A percentile compares a stretch with the other conserved stretches of the same genome.
phyloP scores from a whole-genome alignment of 2,113 vertebrate genomes.

The Tyto alba region DNA sequence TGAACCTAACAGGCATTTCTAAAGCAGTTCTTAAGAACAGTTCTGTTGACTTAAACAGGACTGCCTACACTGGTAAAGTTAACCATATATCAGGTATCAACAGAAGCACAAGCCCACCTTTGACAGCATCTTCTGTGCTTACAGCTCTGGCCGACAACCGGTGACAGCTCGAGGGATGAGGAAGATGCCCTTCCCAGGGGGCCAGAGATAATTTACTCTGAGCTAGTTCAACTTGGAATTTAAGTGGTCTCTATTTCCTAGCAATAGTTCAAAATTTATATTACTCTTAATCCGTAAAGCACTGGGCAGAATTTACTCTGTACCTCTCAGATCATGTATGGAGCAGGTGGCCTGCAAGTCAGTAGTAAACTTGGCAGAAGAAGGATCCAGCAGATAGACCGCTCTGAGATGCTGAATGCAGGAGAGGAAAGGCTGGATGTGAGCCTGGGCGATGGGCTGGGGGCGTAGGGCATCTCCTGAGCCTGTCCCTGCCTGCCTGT shows the following conservation, averaged over 20 bases:
- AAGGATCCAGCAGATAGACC: neutral
- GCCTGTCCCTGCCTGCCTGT: neutral
- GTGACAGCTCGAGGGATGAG: neutral
- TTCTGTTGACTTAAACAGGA: neutral
- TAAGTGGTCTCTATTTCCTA: neutral
- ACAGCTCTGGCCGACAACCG: neutral
- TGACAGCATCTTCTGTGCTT: neutral
- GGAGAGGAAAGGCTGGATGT: neutral
- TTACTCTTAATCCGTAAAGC: neutral
- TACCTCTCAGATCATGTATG: neutral
- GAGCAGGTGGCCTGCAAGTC: neutral
- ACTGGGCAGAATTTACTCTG: neutral
- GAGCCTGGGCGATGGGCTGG: neutral
- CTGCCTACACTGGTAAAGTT: neutral
- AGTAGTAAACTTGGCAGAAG: neutral
- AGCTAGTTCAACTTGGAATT: neutral
- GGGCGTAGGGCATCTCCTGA: rapidly evolving
- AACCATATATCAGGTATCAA: neutral
- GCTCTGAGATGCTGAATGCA: neutral
- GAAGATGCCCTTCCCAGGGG: neutral
- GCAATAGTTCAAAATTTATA: neutral
- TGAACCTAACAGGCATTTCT: neutral
- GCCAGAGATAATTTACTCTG: neutral
- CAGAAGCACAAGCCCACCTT: neutral
- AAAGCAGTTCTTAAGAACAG: neutral